A percentile compares a stretch with the other conserved stretches of the same genome.
These are phyloP conservation scores for Sarcophaga peregrina DNA, from an alignment of 1,140 invertebrate genomes.

Conservation along the genomic window DNA sequence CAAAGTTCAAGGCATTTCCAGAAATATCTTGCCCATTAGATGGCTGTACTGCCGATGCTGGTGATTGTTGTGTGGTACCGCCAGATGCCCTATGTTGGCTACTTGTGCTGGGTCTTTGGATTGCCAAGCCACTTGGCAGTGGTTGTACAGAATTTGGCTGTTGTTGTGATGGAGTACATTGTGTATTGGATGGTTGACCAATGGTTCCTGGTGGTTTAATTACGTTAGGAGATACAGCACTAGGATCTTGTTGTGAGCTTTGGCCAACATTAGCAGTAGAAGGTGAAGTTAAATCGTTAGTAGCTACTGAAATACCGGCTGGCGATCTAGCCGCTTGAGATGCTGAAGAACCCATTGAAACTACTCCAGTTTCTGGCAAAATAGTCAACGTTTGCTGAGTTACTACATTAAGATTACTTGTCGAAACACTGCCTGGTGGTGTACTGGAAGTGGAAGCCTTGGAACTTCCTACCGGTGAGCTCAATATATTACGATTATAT, in stretches of 20 bases:
- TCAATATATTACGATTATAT: constrained; percentile 77
- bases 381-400: constrained; percentile 30
- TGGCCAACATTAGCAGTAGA: constrained; percentile 32
- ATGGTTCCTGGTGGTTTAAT: constrained; percentile 58
- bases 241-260: constrained; percentile 37
- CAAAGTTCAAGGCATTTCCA: constrained; percentile 48
- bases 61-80: constrained; percentile 16
- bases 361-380: constrained; percentile 23
- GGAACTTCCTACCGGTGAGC: constrained; percentile 76
- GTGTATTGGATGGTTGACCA: constrained; percentile 49
- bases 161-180: background rate
- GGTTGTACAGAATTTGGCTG: constrained; percentile 30
- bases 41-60: constrained; percentile 28
- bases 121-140: constrained; percentile 47
- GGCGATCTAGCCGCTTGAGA: constrained; percentile 45
- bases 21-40: constrained; percentile 14
- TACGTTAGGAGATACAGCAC: constrained; percentile 65
- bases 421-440: constrained; percentile 55
- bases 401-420: constrained; percentile 2
- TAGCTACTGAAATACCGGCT: constrained; percentile 33
- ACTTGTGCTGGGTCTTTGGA: constrained; percentile 45
- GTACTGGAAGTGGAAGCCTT: constrained; percentile 71
- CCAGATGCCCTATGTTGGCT: constrained; percentile 42
- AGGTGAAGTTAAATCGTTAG: constrained; percentile 26
- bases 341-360: background rate